Evolutionary conservation across 2,888 invertebrate genomes (phyloP).

Genomic region (Acanthococcus lagerstroemiae): DNA sequence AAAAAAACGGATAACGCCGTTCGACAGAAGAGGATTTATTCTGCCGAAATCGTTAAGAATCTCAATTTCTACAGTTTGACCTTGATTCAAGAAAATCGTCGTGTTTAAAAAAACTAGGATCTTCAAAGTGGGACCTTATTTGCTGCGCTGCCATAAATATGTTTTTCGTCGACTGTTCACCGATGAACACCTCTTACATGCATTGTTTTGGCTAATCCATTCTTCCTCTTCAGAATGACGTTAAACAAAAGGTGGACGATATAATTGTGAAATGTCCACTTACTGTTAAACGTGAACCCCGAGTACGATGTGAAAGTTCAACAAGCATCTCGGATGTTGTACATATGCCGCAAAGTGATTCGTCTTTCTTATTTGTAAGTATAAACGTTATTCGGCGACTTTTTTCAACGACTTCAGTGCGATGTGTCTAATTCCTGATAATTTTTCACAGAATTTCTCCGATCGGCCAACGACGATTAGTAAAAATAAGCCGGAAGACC

Average conservation of each 20-base stretch:
- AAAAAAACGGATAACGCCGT: too few relatives aligned
- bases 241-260: conserved; percentile 2
- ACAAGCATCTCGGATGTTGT: background rate
- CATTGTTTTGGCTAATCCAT: too few relatives aligned
- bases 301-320: background rate
- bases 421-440: too few relatives aligned
- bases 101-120: too few relatives aligned
- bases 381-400: background rate
- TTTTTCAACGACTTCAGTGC: too few relatives aligned
- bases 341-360: conserved; percentile 8
- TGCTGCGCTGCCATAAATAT: too few relatives aligned
- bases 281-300: conserved; percentile 2
- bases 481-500: conserved; percentile 15
- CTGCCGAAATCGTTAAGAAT: too few relatives aligned
- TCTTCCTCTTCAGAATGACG: conserved; percentile 7
- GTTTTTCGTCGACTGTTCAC: too few relatives aligned
- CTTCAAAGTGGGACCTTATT: too few relatives aligned
- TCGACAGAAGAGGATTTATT: background rate
- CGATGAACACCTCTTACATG: too few relatives aligned
- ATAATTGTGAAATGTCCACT: conserved; percentile 12
- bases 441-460: conserved; percentile 1
- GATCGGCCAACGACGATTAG: background rate
- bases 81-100: too few relatives aligned
- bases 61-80: background rate
- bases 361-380: conserved; percentile 17